Conservation (phyloP, 2,888 invertebrate species). For the Eugnorisma glareosa region DNA sequence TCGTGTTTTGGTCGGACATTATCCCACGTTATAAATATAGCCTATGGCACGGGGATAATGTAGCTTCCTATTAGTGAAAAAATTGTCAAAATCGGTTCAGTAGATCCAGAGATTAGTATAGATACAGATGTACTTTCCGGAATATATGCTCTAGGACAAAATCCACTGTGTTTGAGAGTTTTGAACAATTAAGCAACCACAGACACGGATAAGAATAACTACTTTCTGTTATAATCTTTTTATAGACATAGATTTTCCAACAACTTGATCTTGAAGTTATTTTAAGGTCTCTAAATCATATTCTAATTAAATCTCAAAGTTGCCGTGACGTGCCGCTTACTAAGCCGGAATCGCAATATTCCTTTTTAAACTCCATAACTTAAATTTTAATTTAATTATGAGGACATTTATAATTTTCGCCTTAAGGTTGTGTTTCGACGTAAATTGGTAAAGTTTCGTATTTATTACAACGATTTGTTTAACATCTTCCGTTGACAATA, state of each 20-base stretch:
- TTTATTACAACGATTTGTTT: slow-evolving; percentile 83
- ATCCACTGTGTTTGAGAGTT: background rate
- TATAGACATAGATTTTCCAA: background rate
- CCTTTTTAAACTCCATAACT: slow-evolving; percentile 86
- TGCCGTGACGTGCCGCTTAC: slow-evolving; percentile 75
- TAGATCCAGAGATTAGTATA: too few species aligned
- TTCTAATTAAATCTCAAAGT: slow-evolving; percentile 83
- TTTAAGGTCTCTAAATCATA: slow-evolving; percentile 36
- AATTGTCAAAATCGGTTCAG: too few species aligned
- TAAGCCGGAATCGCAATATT: slow-evolving; percentile 82
- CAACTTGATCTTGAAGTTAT: slow-evolving; percentile 23
- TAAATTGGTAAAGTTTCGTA: slow-evolving; percentile 87
- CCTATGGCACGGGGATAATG: too few species aligned
- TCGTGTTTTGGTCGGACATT: too few species aligned
- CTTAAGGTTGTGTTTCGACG: slow-evolving; percentile 74
- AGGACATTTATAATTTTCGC: slow-evolving; percentile 84
- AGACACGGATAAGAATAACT: background rate
- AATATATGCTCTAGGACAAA: background rate
- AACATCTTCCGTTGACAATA: slow-evolving; percentile 78
- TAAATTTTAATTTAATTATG: slow-evolving; percentile 88
- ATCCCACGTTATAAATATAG: too few species aligned
- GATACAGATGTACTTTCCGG: background rate
- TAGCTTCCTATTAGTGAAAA: too few species aligned
- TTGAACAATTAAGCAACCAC: background rate
- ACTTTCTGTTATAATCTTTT: background rate